These are phyloP conservation scores for Callimico goeldii DNA, from an alignment of 2,797 vertebrate genomes.

Conservation along the genomic window DNA sequence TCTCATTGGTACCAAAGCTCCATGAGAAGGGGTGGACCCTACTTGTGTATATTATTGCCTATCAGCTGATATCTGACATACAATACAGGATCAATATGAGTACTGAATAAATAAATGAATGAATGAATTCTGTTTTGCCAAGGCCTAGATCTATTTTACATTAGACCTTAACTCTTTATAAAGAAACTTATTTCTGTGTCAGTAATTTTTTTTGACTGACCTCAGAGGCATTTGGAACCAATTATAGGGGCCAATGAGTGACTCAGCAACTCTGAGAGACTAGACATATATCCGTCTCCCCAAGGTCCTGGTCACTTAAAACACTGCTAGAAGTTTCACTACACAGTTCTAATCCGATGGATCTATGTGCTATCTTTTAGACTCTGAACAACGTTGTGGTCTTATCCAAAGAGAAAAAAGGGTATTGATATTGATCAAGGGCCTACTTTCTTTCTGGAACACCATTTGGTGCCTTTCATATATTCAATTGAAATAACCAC, in stretches of 20 bases:
- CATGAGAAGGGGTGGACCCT: not conserved
- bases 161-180: not conserved
- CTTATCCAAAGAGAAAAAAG: not conserved
- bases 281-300: not conserved
- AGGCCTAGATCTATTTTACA: not conserved
- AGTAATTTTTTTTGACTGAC: not conserved
- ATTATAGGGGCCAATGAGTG: not conserved
- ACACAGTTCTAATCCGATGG: not conserved
- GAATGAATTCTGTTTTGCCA: not conserved
- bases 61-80: not conserved
- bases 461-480: not conserved
- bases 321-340: not conserved
- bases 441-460: not conserved
- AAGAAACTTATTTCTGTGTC: not conserved
- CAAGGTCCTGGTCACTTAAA: not conserved
- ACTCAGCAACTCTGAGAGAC: not conserved
- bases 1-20: not conserved
- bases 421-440: not conserved
- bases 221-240: not conserved
- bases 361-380: not conserved
- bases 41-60: not conserved
- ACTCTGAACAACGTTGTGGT: not conserved
- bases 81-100: not conserved
- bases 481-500: not conserved
- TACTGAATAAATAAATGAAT: not conserved